These are phyloP conservation scores for Icerya purchasi DNA, from an alignment of 2,888 invertebrate genomes.

Conservation along the genomic window DNA sequence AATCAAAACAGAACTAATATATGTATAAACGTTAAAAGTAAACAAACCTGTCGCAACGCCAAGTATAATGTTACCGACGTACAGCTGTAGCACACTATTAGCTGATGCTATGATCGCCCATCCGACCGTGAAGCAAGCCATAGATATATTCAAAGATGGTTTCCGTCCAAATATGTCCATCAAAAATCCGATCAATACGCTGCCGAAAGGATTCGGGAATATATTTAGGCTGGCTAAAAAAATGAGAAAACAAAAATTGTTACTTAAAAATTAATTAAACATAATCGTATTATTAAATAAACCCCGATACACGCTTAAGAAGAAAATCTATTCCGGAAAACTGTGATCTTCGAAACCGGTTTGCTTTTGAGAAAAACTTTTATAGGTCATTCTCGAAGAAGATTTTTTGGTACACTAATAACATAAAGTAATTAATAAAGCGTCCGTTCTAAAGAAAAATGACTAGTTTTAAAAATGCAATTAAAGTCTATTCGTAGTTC, in stretches of 20 bases:
- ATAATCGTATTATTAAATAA: background rate
- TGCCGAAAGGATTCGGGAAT: slow-evolving; percentile 10
- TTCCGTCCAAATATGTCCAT: slow-evolving; percentile 11
- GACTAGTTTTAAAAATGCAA: too few relatives aligned
- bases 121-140: slow-evolving; percentile 8
- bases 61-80: slow-evolving; percentile 3
- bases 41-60: slow-evolving; percentile 11
- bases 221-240: slow-evolving; percentile 10
- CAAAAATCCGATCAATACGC: slow-evolving; percentile 5
- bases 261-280: background rate
- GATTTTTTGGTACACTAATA: too few relatives aligned
- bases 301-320: background rate
- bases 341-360: too few relatives aligned
- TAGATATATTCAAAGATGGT: slow-evolving; percentile 6
- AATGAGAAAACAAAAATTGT: background rate
- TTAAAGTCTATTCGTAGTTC: too few relatives aligned
- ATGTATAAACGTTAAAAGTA: too few relatives aligned
- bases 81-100: background rate
- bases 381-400: too few relatives aligned
- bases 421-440: too few relatives aligned
- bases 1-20: too few relatives aligned
- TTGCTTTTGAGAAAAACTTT: too few relatives aligned
- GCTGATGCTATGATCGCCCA: slow-evolving; percentile 7
- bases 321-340: background rate
- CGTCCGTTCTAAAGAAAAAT: too few relatives aligned